Conservation (phyloP, 2,797 vertebrate species). For the Thaleichthys pacificus region DNA sequence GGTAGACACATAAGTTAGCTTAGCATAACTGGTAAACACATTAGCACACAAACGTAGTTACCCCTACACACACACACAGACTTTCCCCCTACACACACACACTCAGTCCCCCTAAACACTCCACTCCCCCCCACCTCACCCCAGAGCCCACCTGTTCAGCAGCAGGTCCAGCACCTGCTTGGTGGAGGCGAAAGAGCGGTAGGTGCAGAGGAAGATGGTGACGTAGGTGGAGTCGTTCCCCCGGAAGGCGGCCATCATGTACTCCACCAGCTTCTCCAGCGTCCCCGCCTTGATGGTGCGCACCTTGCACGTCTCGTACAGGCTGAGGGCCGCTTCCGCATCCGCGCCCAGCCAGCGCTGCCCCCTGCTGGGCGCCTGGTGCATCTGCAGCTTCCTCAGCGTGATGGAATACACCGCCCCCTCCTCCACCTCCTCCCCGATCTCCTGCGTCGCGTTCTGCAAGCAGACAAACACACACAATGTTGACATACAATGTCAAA, state of each 20-base stretch:
- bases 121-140: no score
- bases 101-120: not conserved
- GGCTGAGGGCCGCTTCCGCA: constrained; percentile 77
- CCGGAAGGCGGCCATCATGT: constrained; percentile 85
- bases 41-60: no score
- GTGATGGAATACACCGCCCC: constrained; percentile 86
- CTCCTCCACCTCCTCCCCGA: constrained; percentile 85
- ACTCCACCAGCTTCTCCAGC: constrained; percentile 87
- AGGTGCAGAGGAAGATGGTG: constrained; percentile 88
- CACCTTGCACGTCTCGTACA: constrained; percentile 86
- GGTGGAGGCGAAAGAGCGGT: constrained; percentile 84
- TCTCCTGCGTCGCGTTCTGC: constrained; percentile 88
- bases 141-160: constrained; percentile 76
- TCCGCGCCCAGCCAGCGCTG: constrained; percentile 87
- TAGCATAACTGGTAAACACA: no score
- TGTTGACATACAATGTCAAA: not conserved
- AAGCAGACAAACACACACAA: not conserved
- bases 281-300: constrained; percentile 86
- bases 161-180: constrained; percentile 87
- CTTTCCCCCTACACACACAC: no score
- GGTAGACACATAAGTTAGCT: no score
- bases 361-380: constrained; percentile 80
- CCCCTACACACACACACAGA: no score
- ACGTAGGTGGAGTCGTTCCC: constrained; percentile 88
- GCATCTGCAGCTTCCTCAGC: constrained; percentile 83